phyloP scores from a whole-genome alignment of 2,797 vertebrate species.

The Enteromius fasciolatus region DNA sequence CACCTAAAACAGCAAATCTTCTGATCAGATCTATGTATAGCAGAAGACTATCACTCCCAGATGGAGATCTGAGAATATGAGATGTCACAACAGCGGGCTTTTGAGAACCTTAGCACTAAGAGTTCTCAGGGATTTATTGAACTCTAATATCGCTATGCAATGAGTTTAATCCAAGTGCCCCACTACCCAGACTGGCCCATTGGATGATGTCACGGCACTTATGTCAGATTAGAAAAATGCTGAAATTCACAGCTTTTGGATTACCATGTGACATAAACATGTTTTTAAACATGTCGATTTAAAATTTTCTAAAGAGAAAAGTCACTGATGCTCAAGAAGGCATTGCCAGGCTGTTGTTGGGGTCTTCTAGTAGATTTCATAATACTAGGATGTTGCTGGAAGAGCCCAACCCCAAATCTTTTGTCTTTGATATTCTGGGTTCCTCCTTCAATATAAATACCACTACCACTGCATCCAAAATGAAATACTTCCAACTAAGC shows the following conservation, averaged over 20 bases:
- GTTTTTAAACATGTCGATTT: not conserved
- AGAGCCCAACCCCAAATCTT: not conserved
- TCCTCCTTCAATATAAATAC: too few relatives aligned
- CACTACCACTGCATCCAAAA: too few relatives aligned
- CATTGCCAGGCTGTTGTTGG: not conserved
- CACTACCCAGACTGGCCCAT: not conserved
- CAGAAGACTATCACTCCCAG: slow-evolving; percentile 14
- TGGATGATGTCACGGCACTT: slow-evolving; percentile 24
- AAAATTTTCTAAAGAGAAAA: not conserved
- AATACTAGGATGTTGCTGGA: not conserved
- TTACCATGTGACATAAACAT: not conserved
- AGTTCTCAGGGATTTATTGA: slow-evolving; percentile 70
- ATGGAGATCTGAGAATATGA: slow-evolving; percentile 41
- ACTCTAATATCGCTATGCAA: slow-evolving; percentile 70
- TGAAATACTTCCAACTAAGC: not conserved
- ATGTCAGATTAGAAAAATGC: slow-evolving; percentile 17
- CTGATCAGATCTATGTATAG: slow-evolving; percentile 41
- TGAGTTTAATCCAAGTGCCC: slow-evolving; percentile 70
- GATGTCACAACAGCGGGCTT: slow-evolving; percentile 55
- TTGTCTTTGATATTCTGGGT: too few relatives aligned
- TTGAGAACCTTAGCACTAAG: slow-evolving; percentile 63
- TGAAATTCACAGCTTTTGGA: not conserved
- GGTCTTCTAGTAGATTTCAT: not conserved
- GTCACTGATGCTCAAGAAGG: not conserved
- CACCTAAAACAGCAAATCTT: slow-evolving; percentile 28